These are phyloP conservation scores for Tolypeutes matacus DNA, from an alignment of 2,797 vertebrate species.

Conservation along the genomic window DNA sequence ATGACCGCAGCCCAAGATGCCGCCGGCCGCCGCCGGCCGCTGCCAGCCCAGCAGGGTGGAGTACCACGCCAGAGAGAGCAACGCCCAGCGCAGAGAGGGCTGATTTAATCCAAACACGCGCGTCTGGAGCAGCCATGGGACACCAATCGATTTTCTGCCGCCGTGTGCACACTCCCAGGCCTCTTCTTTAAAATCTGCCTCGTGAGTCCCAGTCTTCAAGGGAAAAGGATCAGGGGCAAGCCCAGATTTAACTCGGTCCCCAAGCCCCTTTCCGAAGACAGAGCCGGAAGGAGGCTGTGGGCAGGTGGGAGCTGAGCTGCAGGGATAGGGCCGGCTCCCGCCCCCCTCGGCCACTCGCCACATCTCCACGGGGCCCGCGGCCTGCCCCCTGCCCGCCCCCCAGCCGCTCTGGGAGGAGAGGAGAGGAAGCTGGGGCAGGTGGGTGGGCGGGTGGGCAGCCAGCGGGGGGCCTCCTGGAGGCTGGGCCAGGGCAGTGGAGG, in stretches of 20 bases:
- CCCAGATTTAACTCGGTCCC: fast-evolving
- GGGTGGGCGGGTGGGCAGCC: fast-evolving
- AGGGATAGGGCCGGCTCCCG: not conserved
- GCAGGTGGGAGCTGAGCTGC: too few species aligned
- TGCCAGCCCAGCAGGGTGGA: not conserved
- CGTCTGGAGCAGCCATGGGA: not conserved
- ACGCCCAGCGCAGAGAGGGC: not conserved
- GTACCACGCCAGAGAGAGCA: not conserved
- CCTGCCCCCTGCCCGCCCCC: too few species aligned
- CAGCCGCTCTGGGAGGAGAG: not conserved
- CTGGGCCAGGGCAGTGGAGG: fast-evolving
- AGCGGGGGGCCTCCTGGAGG: not conserved
- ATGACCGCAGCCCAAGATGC: fast-evolving
- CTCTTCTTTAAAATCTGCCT: not conserved
- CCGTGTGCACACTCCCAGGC: not conserved
- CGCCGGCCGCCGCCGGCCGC: not conserved
- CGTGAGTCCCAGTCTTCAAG: not conserved
- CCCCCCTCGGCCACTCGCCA: too few species aligned
- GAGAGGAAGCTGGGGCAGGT: not conserved
- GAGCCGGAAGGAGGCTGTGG: too few species aligned
- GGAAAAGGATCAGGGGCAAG: not conserved
- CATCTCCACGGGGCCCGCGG: too few species aligned
- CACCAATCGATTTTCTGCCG: slow-evolving; percentile 28
- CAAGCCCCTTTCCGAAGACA: not conserved
- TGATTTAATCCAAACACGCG: slow-evolving; percentile 12